Conservation (phyloP, 2,888 invertebrate species). For the Amorpha juglandis region DNA sequence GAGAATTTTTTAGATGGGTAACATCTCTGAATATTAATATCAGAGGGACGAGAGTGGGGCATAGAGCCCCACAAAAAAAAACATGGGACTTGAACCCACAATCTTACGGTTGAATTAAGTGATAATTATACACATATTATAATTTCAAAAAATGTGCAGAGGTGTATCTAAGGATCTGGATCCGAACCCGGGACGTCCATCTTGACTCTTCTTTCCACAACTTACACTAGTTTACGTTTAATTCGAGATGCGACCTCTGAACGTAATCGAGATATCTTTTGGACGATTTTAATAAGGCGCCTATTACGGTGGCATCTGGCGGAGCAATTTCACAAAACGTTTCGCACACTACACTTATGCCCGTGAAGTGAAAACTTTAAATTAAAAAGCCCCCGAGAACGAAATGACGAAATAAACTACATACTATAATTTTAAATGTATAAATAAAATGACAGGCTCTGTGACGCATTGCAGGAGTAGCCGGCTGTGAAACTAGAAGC, state of each 20-base stretch:
- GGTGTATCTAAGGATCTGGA: background rate
- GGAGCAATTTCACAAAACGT: slow-evolving; percentile 31
- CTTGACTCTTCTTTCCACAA: background rate
- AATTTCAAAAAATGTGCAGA: too few relatives aligned
- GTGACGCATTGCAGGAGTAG: too few relatives aligned
- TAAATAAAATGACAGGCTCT: too few relatives aligned
- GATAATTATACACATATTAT: too few relatives aligned
- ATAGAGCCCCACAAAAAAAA: too few relatives aligned
- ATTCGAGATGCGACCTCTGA: slow-evolving; percentile 1
- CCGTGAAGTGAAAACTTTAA: slow-evolving; percentile 9
- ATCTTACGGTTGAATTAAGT: too few relatives aligned
- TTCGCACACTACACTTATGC: background rate
- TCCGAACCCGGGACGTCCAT: background rate
- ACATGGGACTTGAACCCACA: too few relatives aligned
- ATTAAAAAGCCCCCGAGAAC: slow-evolving; percentile 4
- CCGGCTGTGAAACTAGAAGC: too few relatives aligned
- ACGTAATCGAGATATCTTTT: slow-evolving; percentile 10
- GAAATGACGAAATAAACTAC: too few relatives aligned
- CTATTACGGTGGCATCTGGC: slow-evolving; percentile 45
- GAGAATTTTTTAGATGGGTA: too few relatives aligned
- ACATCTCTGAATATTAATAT: too few relatives aligned
- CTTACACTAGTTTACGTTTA: background rate
- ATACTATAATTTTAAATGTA: background rate
- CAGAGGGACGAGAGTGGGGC: too few relatives aligned
- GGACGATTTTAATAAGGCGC: slow-evolving; percentile 49